Evolutionary conservation across 2,113 vertebrate genomes (phyloP).

Genomic region (Ranitomeya variabilis): DNA sequence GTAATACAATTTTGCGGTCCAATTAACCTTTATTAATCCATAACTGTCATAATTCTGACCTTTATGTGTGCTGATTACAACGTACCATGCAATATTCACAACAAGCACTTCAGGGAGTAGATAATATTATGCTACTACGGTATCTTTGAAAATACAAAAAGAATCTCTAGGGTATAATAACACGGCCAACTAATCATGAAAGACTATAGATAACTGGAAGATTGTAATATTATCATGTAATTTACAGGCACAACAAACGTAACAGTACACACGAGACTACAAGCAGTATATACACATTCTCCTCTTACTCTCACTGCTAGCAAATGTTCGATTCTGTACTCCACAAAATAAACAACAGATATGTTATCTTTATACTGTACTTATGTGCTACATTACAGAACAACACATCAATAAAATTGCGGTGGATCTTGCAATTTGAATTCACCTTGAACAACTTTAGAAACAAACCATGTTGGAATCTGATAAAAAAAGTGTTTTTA

Average conservation of each 20-base stretch:
- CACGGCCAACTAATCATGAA: conserved; percentile 39
- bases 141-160: conserved; percentile 17
- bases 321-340: background rate
- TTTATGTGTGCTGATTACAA: conserved; percentile 17
- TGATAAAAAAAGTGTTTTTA: too few relatives aligned
- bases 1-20: conserved; percentile 1
- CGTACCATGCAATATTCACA: conserved; percentile 34
- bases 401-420: background rate
- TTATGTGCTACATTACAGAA: background rate
- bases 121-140: conserved; percentile 27
- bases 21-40: conserved; percentile 48
- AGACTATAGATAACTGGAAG: background rate
- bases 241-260: background rate
- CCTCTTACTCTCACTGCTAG: background rate
- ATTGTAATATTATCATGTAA: conserved; percentile 11
- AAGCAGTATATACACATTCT: background rate
- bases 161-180: conserved; percentile 36
- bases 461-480: background rate
- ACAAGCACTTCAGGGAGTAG: conserved; percentile 30
- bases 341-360: background rate
- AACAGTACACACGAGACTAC: background rate
- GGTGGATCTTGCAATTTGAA: background rate
- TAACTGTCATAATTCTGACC: conserved; percentile 38
- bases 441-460: background rate
- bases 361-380: background rate